Evolutionary conservation across 1,140 invertebrate species (phyloP).

Genomic region (Macrotrachela quadricornifera): DNA sequence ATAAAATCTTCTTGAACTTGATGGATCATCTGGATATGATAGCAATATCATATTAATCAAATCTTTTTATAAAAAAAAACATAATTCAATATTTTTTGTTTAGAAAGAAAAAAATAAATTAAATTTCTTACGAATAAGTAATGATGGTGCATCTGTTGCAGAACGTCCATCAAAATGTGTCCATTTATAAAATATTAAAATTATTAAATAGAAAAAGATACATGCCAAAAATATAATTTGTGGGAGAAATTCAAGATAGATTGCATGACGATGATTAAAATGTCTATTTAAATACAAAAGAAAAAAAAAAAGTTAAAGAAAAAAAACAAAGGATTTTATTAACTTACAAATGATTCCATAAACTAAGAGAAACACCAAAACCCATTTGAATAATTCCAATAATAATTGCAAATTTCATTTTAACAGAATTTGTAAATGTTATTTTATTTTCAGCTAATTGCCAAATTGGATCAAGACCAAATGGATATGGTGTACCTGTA

Average conservation of each 20-base stretch:
- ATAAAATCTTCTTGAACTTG: conserved; percentile 15
- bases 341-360: conserved; percentile 65
- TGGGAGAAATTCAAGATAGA: conserved; percentile 73
- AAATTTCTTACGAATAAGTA: conserved; percentile 36
- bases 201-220: conserved; percentile 77
- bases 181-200: conserved; percentile 77
- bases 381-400: conserved; percentile 87
- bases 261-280: conserved; percentile 52
- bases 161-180: conserved; percentile 39
- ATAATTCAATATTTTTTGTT: not conserved
- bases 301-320: too few relatives aligned
- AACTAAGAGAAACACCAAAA: conserved; percentile 69
- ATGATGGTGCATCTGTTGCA: conserved; percentile 37
- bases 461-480: conserved; percentile 37
- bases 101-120: conserved; percentile 13
- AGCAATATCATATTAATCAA: conserved; percentile 44
- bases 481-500: conserved; percentile 4
- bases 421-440: conserved; percentile 83
- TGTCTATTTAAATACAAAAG: too few relatives aligned
- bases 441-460: conserved; percentile 81
- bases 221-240: conserved; percentile 67
- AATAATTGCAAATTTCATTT: conserved; percentile 96
- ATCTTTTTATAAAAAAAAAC: conserved; percentile 11
- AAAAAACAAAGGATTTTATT: too few relatives aligned
- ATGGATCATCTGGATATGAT: conserved; percentile 21